Conservation (phyloP, 2,888 invertebrate species). For the Kryphioiulus occultus region DNA sequence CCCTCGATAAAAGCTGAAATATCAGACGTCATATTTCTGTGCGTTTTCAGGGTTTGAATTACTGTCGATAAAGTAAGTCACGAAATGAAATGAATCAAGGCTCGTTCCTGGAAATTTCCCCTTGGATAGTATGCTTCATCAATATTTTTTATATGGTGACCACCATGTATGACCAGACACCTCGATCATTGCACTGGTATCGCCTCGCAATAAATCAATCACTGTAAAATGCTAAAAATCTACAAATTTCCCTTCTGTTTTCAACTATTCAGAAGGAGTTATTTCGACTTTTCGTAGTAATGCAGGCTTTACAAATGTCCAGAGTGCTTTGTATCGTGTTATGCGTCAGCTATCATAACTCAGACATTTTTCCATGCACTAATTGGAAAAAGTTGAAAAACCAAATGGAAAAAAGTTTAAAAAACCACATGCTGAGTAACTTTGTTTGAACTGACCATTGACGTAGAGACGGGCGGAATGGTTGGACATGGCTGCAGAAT, state of each 20-base stretch:
- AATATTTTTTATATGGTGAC: background rate
- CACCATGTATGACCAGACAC: background rate
- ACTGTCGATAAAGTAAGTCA: background rate
- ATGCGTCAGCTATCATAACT: no score
- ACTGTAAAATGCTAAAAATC: background rate
- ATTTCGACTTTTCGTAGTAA: background rate
- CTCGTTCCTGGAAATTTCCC: background rate
- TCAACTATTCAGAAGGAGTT: background rate
- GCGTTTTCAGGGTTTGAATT: slow-evolving; percentile 5
- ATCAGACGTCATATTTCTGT: background rate
- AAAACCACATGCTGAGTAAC: background rate
- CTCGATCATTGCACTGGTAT: background rate
- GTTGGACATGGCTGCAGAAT: slow-evolving; percentile 50
- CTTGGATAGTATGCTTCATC: background rate
- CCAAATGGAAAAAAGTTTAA: background rate
- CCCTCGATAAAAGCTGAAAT: slow-evolving; percentile 4
- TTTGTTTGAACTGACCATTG: slow-evolving; percentile 50
- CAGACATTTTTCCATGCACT: no score
- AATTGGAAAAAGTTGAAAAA: background rate
- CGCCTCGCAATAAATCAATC: background rate
- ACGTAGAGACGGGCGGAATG: slow-evolving; percentile 53
- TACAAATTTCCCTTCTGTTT: background rate
- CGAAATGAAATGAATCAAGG: slow-evolving; percentile 2
- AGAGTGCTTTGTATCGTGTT: no score
- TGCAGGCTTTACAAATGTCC: background rate